These are phyloP conservation scores for Tetragonisca angustula DNA, from an alignment of 2,888 invertebrate species.

Conservation along the genomic window DNA sequence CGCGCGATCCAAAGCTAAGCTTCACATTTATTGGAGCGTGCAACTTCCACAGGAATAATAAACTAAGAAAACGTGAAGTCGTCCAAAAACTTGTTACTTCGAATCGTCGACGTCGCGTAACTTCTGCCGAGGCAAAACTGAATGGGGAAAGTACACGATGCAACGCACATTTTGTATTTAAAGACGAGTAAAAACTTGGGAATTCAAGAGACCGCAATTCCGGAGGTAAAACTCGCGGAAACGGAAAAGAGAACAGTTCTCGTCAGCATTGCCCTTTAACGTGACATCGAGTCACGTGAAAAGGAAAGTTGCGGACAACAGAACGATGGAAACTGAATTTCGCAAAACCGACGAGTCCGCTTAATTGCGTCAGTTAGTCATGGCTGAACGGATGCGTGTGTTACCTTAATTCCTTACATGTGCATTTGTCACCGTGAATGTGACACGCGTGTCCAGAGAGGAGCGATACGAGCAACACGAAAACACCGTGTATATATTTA, in stretches of 20 bases:
- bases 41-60: not conserved
- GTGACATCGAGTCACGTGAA: slow-evolving; percentile 8
- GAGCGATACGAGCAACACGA: not conserved
- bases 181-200: not conserved
- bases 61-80: not conserved
- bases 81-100: not conserved
- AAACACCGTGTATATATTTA: slow-evolving; percentile 50
- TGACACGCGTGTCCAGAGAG: not conserved
- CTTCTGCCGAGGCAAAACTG: not conserved
- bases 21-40: not conserved
- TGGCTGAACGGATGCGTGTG: slow-evolving; percentile 47
- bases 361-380: slow-evolving; percentile 61
- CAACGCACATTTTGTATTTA: not conserved
- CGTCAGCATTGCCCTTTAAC: not conserved
- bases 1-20: not conserved
- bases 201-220: not conserved
- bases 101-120: slow-evolving; percentile 7
- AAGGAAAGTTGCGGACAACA: slow-evolving; percentile 42
- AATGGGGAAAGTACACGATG: not conserved
- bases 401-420: slow-evolving; percentile 41
- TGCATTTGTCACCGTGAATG: slow-evolving; percentile 26
- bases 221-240: not conserved
- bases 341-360: slow-evolving; percentile 53
- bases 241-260: not conserved
- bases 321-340: slow-evolving; percentile 48